A percentile compares a stretch with the other conserved stretches of the same genome.
Evolutionary conservation across 2,113 vertebrate species (phyloP).

Genomic region (Felis chaus): DNA sequence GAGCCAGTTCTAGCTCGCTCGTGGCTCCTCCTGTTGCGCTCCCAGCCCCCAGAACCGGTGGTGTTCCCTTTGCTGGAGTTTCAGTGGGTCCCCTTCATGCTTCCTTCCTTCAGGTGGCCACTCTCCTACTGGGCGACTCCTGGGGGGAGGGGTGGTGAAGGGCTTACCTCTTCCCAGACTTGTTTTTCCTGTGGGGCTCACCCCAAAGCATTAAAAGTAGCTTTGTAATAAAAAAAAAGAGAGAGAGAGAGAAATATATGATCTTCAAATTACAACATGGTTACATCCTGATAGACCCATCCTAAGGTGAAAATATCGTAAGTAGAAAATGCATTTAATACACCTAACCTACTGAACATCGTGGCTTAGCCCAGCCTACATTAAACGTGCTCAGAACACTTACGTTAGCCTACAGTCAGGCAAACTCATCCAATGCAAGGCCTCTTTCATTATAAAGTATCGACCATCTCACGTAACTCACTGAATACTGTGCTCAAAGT

Average conservation of each 20-base stretch:
- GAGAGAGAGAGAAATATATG: background rate
- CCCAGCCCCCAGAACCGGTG: constrained; percentile 60
- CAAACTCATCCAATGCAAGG: background rate
- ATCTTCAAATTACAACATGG: background rate
- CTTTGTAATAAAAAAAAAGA: constrained; percentile 74
- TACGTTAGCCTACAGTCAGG: background rate
- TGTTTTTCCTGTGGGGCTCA: constrained; percentile 74
- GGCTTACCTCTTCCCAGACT: constrained; percentile 59
- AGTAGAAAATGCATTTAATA: background rate
- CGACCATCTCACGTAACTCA: background rate
- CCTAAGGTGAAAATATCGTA: background rate
- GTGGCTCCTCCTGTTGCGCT: constrained; percentile 64
- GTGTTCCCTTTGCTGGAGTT: constrained; percentile 64
- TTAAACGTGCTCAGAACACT: background rate
- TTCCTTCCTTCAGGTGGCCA: constrained; percentile 55
- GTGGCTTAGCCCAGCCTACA: background rate
- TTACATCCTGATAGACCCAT: background rate
- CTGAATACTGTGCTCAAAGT: background rate
- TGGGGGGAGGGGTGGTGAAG: background rate
- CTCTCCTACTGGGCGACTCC: constrained; percentile 39
- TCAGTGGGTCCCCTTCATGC: constrained; percentile 53
- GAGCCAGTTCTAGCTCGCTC: constrained; percentile 61
- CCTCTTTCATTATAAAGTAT: background rate
- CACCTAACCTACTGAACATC: background rate
- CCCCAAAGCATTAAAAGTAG: constrained; percentile 83